These are phyloP conservation scores for Hipposideros larvatus DNA, from an alignment of 2,797 vertebrate genomes.

Conservation along the genomic window DNA sequence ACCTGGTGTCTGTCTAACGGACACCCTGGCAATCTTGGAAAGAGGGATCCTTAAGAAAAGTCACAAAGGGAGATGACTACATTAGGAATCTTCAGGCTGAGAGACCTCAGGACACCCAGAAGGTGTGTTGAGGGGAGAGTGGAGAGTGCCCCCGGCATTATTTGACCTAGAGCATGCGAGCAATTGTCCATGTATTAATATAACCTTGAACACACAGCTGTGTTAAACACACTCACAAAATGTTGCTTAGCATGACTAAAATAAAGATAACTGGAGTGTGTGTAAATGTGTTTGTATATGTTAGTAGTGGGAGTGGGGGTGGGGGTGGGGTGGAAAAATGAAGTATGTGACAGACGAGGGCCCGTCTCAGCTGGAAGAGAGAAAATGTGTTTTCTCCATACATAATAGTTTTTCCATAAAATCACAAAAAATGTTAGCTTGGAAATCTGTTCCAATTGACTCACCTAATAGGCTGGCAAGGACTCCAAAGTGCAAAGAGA, in stretches of 20 bases:
- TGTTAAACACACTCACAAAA: not conserved
- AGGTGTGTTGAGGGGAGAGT: not conserved
- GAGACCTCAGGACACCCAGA: not conserved
- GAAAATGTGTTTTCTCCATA: conserved; percentile 67
- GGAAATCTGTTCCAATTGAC: conserved; percentile 12
- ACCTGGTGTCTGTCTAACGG: not conserved
- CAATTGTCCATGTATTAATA: no score
- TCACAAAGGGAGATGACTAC: not conserved
- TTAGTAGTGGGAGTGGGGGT: not conserved
- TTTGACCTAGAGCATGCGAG: not conserved
- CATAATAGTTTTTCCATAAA: conserved; percentile 60
- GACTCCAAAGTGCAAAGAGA: not conserved
- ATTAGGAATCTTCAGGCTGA: not conserved
- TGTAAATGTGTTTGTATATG: not conserved
- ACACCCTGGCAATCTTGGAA: not conserved
- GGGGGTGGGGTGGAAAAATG: not conserved
- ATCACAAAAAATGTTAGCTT: conserved; percentile 37
- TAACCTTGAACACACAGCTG: not conserved
- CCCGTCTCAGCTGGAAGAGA: not conserved
- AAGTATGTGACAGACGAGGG: not conserved
- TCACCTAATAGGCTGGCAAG: not conserved
- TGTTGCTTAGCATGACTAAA: not conserved
- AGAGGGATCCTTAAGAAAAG: not conserved
- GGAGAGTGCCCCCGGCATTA: not conserved
- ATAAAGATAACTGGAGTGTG: conserved; percentile 9